A percentile compares a stretch with the other conserved stretches of the same genome.
These are phyloP conservation scores for Orthochromis indermauri DNA, from an alignment of 2,113 vertebrate species.

Conservation along the genomic window DNA sequence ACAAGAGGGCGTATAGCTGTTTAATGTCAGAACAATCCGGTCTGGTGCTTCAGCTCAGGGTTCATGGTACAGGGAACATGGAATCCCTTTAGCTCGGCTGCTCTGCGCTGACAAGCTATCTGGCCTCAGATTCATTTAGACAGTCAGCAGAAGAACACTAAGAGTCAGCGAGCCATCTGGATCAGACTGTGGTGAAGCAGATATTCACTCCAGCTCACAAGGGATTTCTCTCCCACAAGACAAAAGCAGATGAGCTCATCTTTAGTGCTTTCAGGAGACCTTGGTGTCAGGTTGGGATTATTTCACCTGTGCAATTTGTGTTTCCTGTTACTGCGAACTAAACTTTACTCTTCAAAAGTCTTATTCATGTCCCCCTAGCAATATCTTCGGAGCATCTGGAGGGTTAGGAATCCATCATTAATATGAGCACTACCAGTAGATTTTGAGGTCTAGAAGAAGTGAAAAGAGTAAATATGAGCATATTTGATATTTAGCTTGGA, in stretches of 20 bases:
- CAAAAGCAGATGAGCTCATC: constrained; percentile 55
- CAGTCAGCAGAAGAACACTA: constrained; percentile 53
- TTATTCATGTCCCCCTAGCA: not conserved
- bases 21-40: constrained; percentile 50
- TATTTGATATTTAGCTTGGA: not conserved
- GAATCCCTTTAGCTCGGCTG: constrained; percentile 54
- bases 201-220: constrained; percentile 34
- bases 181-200: constrained; percentile 41
- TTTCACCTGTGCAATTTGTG: constrained; percentile 46
- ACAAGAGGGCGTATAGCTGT: constrained; percentile 33
- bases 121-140: constrained; percentile 50
- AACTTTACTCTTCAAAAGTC: constrained; percentile 1
- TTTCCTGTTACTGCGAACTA: constrained; percentile 1
- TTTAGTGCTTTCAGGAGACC: constrained; percentile 25
- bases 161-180: constrained; percentile 52
- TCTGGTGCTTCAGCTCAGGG: constrained; percentile 25
- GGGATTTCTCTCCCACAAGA: constrained; percentile 43
- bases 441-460: not conserved
- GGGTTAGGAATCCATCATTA: not conserved
- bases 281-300: constrained; percentile 39
- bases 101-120: constrained; percentile 46
- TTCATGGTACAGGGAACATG: constrained; percentile 57
- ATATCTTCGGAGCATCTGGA: not conserved
- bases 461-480: not conserved
- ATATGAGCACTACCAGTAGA: not conserved